Percentiles rank a stretch among this genome's conserved stretches.
Conservation (phyloP, 2,797 vertebrate genomes). For the Trematomus bernacchii region DNA sequence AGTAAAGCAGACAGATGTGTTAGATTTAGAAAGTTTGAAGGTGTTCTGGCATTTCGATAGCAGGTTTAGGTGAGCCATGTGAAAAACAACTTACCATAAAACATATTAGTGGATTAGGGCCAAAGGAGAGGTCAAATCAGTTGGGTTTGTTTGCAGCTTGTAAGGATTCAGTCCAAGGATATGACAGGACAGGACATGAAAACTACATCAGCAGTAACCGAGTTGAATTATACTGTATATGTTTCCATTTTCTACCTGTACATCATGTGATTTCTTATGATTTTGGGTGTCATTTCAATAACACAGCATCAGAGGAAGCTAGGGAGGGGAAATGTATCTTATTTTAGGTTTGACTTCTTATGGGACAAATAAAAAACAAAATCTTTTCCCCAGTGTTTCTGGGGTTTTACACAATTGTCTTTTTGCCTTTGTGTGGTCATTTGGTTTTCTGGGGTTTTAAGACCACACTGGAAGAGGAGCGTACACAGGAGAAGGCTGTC, state of each 20-base stretch:
- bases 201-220: constrained; percentile 20
- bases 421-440: constrained; percentile 31
- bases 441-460: constrained; percentile 91
- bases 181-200: constrained; percentile 4
- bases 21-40: constrained; percentile 42
- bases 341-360: constrained; percentile 10
- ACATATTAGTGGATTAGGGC: neutral
- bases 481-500: constrained; percentile 92
- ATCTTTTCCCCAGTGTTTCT: neutral
- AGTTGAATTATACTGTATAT: neutral
- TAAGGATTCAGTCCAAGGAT: constrained; percentile 20
- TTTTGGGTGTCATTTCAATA: constrained; percentile 3
- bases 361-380: constrained; percentile 11
- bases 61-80: constrained; percentile 15
- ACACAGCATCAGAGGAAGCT: neutral
- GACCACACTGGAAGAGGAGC: constrained; percentile 91
- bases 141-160: neutral
- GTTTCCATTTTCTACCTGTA: constrained; percentile 23
- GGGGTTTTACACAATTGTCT: constrained; percentile 15
- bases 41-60: constrained; percentile 42
- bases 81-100: constrained; percentile 28
- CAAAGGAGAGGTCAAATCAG: constrained; percentile 21
- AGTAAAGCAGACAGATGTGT: constrained; percentile 45
- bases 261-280: neutral
- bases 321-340: neutral